Percentiles rank a stretch among this genome's conserved stretches.
Evolutionary conservation across 2,888 invertebrate species (phyloP).

Genomic region (Theretra japonica): DNA sequence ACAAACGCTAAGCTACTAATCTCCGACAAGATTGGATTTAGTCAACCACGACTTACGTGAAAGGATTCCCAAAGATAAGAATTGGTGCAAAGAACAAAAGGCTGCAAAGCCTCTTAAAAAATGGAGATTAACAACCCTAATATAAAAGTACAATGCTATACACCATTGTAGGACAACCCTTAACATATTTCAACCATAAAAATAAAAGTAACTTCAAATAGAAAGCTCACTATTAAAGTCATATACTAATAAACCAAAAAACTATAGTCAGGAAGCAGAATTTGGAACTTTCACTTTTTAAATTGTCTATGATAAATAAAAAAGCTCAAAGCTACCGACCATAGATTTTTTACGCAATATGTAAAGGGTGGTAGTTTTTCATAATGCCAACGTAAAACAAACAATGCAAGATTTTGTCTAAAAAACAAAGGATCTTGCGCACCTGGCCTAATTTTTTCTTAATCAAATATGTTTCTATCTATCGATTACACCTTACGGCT

Average conservation of each 20-base stretch:
- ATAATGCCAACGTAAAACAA: constrained; percentile 67
- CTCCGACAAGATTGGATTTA: not conserved
- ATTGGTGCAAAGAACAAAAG: constrained; percentile 18
- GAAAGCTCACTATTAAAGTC: constrained; percentile 16
- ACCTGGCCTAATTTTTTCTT: constrained; percentile 78
- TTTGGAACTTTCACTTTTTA: constrained; percentile 69
- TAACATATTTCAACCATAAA: not conserved
- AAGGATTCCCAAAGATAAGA: constrained; percentile 12
- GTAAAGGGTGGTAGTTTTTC: constrained; percentile 59
- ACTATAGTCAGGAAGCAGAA: constrained; percentile 38
- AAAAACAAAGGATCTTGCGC: constrained; percentile 70
- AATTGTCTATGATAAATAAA: constrained; percentile 54
- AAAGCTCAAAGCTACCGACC: constrained; percentile 57
- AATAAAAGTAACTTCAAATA: constrained; percentile 11
- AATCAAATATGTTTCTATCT: constrained; percentile 80
- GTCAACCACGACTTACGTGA: constrained; percentile 4
- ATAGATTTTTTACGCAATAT: constrained; percentile 45
- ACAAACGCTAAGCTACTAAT: not conserved
- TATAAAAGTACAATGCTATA: not conserved
- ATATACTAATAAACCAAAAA: constrained; percentile 44
- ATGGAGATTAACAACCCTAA: constrained; percentile 16
- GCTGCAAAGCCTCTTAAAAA: constrained; percentile 17
- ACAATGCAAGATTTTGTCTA: constrained; percentile 59
- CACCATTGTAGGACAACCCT: constrained; percentile 5
- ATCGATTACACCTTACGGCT: constrained; percentile 17